Evolutionary conservation across 2,797 vertebrate species (phyloP), one percentile per base, ranked within the genome.

Genomic region (Hypotaenidia philippensis): DNA sequence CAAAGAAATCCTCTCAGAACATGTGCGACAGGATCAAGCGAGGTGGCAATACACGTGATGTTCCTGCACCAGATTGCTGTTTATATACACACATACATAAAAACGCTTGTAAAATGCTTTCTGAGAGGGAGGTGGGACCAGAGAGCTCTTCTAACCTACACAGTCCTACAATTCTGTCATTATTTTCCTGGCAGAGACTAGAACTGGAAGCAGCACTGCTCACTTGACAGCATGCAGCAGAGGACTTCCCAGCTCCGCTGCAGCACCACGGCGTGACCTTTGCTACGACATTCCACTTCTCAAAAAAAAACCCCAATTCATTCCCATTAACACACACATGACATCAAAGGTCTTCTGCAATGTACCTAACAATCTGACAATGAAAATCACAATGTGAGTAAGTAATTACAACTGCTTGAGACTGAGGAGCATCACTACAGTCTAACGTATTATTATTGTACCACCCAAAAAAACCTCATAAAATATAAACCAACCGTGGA

Each of bases 91-190:
- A 57, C 49, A 64, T 15, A 75, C 3, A 61, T 6, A 41, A 5
- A 82, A 80, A 87, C 0, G 15, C 63, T 47, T 69, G 55, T 59
- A 26, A 93, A 93, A 80, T 31, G 68, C 64, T 80, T 89, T n/a
- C 4, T 71, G 83, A 94, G 78, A 90, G 75, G 47, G 71, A 91
- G 60, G 72, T 70, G 78, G 68, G 60, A 89, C 47, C 47, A 59
- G 59, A 83, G 52, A 74, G 81, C 56, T 89, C 70, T 83, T 89
- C 70, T 76, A 92, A 82, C 84, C 84, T 83, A 95, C 84, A 91
- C 79, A 74, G 22, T 34, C 72, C 66, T n/a, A 71, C 44, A 36
- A 61, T 45, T 32, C 75, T 55, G 71, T 44, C 89, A 82, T 44
- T 3, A 47, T 22, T 76, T 52, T 72, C 75, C 53, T 87, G 87